A percentile compares a stretch with the other conserved stretches of the same genome.
Evolutionary conservation across 2,888 invertebrate genomes (phyloP).

Genomic region (Schrankia costaestrigalis): DNA sequence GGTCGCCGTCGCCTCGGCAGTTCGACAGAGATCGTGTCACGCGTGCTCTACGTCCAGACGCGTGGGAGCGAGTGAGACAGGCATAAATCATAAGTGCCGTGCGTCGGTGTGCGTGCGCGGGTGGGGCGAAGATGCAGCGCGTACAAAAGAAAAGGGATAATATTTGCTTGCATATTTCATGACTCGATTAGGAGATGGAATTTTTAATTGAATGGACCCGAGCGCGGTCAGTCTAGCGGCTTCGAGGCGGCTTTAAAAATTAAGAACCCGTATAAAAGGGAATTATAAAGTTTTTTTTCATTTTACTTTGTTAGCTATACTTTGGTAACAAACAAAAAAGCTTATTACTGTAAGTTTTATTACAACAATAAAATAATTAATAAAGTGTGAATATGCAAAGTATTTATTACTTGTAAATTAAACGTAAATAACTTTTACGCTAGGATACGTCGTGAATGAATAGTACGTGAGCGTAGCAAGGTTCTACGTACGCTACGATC

Average conservation of each 20-base stretch:
- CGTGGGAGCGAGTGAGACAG: constrained; percentile 58
- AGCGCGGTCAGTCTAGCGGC: constrained; percentile 64
- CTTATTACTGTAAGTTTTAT: constrained; percentile 2
- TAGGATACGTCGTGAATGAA: constrained; percentile 15
- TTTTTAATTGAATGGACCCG: constrained; percentile 78
- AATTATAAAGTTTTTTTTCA: constrained; percentile 23
- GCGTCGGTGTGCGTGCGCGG: constrained; percentile 80
- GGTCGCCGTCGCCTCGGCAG: constrained; percentile 75
- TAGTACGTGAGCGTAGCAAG: constrained; percentile 31
- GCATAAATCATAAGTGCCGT: constrained; percentile 68
- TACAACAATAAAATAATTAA: background rate
- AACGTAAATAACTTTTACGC: no score
- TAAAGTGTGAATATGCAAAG: background rate
- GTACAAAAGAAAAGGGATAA: constrained; percentile 80
- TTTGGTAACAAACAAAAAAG: constrained; percentile 8
- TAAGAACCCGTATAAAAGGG: constrained; percentile 21
- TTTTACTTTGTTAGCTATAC: constrained; percentile 17
- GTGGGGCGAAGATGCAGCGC: constrained; percentile 80
- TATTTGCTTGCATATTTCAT: constrained; percentile 81
- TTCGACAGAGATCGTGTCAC: constrained; percentile 62
- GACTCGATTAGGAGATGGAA: constrained; percentile 81
- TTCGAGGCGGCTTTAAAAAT: constrained; percentile 33
- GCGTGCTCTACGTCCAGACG: constrained; percentile 40
- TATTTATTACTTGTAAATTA: no score
- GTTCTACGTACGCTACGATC: constrained; percentile 46